Percentiles rank a stretch among this genome's conserved stretches.
phyloP scores from a whole-genome alignment of 2,797 vertebrate species.

The Dermochelys coriacea region DNA sequence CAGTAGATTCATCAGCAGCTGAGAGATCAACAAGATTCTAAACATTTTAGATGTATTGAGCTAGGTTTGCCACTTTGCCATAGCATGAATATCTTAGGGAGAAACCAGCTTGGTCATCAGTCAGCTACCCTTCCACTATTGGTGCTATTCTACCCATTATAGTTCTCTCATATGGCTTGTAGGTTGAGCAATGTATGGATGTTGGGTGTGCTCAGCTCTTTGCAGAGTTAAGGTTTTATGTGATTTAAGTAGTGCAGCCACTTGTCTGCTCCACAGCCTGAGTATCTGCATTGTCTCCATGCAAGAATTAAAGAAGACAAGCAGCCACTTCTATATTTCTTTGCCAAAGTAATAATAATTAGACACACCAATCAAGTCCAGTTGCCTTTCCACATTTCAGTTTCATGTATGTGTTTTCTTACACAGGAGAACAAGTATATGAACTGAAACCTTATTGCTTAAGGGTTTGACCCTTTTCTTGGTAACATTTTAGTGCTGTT shows the following conservation, averaged over 20 bases:
- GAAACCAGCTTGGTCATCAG: neutral
- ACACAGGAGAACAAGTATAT: neutral
- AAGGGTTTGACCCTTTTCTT: neutral
- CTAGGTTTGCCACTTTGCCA: neutral
- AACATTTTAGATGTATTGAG: neutral
- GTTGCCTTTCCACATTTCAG: neutral
- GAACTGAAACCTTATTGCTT: fast-evolving
- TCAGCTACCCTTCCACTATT: neutral
- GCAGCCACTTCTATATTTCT: neutral
- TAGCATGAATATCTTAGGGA: neutral
- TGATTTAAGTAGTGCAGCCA: neutral
- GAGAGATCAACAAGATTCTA: neutral
- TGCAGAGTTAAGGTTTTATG: neutral
- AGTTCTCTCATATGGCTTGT: neutral
- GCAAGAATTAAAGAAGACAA: neutral
- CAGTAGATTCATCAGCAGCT: neutral
- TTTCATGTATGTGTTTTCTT: neutral
- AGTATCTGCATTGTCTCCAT: neutral
- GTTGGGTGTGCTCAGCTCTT: neutral
- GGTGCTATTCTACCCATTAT: neutral
- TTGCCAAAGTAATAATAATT: neutral
- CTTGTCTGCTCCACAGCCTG: neutral
- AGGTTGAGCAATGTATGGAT: neutral
- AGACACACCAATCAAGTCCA: neutral
- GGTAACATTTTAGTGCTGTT: neutral